Conservation (phyloP, 2,113 vertebrate species). For the Corythoichthys intestinalis region DNA sequence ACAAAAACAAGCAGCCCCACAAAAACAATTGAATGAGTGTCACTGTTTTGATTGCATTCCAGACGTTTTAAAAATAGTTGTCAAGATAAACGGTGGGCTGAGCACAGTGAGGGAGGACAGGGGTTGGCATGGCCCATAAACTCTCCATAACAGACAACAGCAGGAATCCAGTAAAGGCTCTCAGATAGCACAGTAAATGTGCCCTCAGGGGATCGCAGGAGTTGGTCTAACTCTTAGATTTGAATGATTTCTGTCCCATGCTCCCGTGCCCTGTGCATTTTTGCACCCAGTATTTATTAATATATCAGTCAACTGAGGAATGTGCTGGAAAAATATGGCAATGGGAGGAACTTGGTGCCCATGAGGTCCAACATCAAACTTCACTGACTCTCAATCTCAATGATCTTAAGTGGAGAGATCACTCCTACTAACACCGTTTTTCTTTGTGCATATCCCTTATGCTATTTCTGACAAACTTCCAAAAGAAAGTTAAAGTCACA, state of each 20-base stretch:
- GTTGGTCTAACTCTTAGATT: slow-evolving; percentile 39
- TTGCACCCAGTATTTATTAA: slow-evolving; percentile 42
- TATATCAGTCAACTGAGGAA: slow-evolving; percentile 32
- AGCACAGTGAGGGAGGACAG: slow-evolving; percentile 33
- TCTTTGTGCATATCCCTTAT: not conserved
- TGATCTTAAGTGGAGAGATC: not conserved
- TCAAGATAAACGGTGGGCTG: slow-evolving; percentile 55
- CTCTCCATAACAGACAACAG: slow-evolving; percentile 44
- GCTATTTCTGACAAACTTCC: not conserved
- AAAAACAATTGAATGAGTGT: slow-evolving; percentile 63
- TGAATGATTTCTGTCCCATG: slow-evolving; percentile 61
- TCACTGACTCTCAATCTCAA: not conserved
- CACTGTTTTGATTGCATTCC: slow-evolving; percentile 73
- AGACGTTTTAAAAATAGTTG: slow-evolving; percentile 69
- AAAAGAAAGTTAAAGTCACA: not conserved
- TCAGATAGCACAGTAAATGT: slow-evolving; percentile 52
- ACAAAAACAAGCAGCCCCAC: slow-evolving; percentile 51
- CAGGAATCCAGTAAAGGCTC: slow-evolving; percentile 48
- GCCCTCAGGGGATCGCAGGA: slow-evolving; percentile 37
- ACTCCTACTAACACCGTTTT: not conserved
- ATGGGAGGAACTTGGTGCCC: slow-evolving; percentile 8
- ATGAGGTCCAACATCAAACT: slow-evolving; percentile 14
- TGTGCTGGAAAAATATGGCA: slow-evolving; percentile 31
- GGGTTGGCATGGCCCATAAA: slow-evolving; percentile 55
- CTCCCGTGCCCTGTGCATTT: slow-evolving; percentile 45